Evolutionary conservation across 2,113 vertebrate species (phyloP), one percentile per base, ranked within the genome.

Genomic region (Percopsis transmontana): DNA sequence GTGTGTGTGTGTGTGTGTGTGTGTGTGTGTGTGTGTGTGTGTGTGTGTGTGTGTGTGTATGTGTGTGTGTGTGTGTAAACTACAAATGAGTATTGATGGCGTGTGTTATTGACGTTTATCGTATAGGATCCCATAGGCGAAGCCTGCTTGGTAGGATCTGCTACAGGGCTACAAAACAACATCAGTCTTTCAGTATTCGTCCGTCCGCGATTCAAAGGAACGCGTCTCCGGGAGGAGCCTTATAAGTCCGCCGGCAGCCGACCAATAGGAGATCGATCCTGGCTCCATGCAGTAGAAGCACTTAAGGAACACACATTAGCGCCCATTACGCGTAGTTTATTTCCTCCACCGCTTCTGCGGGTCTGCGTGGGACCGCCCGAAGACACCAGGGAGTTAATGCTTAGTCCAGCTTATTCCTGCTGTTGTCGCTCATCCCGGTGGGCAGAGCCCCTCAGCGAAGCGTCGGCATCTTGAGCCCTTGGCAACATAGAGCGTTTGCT

Each of bases 251-350:
- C n/a, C 62, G 71, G 80, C 79, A 76, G 63, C 48, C 55, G 1
- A 76, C 83, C 85, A 80, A 70, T 24, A 53, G 38, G 56, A 66
- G 84, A 90, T 90, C 87, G 87, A 89, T 89, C 70, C 59, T 68
- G 76, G 79, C 71, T 15, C 70, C 80, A 85, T 85, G 78, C 83
- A 85, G 75, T 74, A 76, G 58, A 41, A 69, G 82, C 86, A 82
- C 85, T 88, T 88, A 85, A 82, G 83, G 75, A 84, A 62, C 79
- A 81, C 79, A 81, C 87, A 90, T 89, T 90, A 90, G 77, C 72
- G 41, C 23, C 83, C 86, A 88, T 90, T 90, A 89, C 74, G 79
- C 19, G 74, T 79, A 88, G 85, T 90, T 88, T 87, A 85, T 84
- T 79, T 85, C 79, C 79, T 52, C 65, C 66, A 75, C 64, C 24